Percentiles rank a stretch among this genome's conserved stretches.
phyloP scores from a whole-genome alignment of 2,113 vertebrate species.

The Xyliphius kryptos region DNA sequence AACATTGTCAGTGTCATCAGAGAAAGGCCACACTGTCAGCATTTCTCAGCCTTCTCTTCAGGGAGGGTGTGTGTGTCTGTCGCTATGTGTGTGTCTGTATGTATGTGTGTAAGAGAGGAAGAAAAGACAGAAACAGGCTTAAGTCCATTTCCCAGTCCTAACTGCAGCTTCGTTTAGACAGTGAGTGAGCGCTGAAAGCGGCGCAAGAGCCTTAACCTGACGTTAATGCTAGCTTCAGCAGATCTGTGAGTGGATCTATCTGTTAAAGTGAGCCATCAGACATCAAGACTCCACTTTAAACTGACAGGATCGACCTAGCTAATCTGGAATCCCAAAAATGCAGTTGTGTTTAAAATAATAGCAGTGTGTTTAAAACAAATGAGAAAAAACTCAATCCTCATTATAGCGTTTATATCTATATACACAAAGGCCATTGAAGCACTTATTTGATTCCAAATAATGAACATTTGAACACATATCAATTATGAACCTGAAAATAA shows the following conservation, averaged over 20 bases:
- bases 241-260: constrained; percentile 59
- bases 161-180: constrained; percentile 39
- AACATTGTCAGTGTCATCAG: constrained; percentile 40
- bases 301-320: constrained; percentile 27
- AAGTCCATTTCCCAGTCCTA: constrained; percentile 38
- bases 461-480: too few species aligned
- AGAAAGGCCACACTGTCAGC: constrained; percentile 42
- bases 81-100: too few species aligned
- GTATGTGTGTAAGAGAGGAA: not conserved
- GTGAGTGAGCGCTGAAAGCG: constrained; percentile 47
- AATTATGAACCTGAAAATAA: too few species aligned
- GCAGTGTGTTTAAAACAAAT: too few species aligned
- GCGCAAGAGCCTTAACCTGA: constrained; percentile 45
- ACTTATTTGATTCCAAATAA: too few species aligned
- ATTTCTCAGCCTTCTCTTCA: constrained; percentile 20
- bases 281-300: constrained; percentile 37
- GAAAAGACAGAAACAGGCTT: constrained; percentile 17
- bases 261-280: constrained; percentile 64
- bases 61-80: constrained; percentile 9
- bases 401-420: too few species aligned
- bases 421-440: too few species aligned
- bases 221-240: constrained; percentile 58
- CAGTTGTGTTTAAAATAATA: too few species aligned
- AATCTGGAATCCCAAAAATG: constrained; percentile 26
- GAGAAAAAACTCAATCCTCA: too few species aligned